Base-by-base conservation (phyloP, 2,888 invertebrate genomes). In the Argyresthia albistria region DNA sequence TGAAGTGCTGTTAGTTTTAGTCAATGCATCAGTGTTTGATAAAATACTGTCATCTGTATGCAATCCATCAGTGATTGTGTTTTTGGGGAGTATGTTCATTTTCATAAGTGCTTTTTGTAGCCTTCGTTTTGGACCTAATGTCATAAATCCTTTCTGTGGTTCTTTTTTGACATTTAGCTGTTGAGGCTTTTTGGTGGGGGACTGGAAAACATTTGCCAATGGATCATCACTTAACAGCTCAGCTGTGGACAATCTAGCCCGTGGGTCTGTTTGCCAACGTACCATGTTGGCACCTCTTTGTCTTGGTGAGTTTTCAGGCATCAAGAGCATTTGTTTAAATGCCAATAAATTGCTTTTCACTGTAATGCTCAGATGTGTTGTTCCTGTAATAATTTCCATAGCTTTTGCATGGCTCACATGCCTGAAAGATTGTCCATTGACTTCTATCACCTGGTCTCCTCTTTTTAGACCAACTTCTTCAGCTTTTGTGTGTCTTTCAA, bases 401-500 rank as follows among this genome's bases (percentile, higher is more conserved):
- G 99, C 98, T 69, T 94, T 93, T 48, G 94, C 92, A 75, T 96
- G 95, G 63, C 94, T 95, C 49, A 99, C 96, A 80, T 97, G 96
- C 69, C 96, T 95, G 76, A 99, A 97, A 67, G 95, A 97, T 74
- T 98, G 97, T 35, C 98, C 97, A 79, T 99, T 99, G 0, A 99
- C 98, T 88, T 98, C 98, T 61, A 99, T 88, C 57, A 99, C 96
- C 89, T 99, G 98, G 88, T 99, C 99, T 43, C 98, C 99, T 52
- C 98, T 90, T 78, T 98, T 98, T 50, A 99, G 86, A 0, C 99
- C 99, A 25, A 97, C 95, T 75, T 97, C 97, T 78, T 97, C 97
- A 8, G 98, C 97, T 81, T 97, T 97, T 1, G 97, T 96, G 59
- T 93, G 93, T 64, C 93, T 93, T 70, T 98, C 97, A 25, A 98